Evolutionary conservation across 1,140 invertebrate species (phyloP).

Genomic region (Drosophila elegans): DNA sequence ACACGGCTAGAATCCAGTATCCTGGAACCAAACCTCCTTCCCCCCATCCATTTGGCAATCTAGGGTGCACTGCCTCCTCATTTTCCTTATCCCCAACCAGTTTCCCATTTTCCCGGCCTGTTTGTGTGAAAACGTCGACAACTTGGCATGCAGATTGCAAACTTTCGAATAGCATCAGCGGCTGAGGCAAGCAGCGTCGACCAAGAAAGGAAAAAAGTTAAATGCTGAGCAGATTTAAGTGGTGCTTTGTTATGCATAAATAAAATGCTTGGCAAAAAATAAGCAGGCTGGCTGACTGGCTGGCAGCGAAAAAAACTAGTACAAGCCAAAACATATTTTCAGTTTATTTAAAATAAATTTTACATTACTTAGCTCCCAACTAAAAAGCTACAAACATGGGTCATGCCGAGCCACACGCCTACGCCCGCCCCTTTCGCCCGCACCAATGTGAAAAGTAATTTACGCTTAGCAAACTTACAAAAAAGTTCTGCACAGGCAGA

Average conservation of each 20-base stretch:
- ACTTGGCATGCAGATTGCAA: conserved; percentile 83
- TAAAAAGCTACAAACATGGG: conserved; percentile 52
- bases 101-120: conserved; percentile 50
- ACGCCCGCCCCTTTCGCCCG: conserved; percentile 9
- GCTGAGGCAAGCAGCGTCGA: conserved; percentile 35
- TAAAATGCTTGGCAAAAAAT: conserved; percentile 77
- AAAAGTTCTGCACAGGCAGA: conserved; percentile 29
- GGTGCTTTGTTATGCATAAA: conserved; percentile 83
- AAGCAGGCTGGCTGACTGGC: conserved; percentile 45
- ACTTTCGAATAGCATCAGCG: conserved; percentile 72
- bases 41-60: conserved; percentile 1
- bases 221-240: conserved; percentile 80
- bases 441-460: conserved; percentile 64
- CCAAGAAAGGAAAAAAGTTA: conserved; percentile 36
- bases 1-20: conserved; percentile 50
- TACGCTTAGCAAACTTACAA: conserved; percentile 59
- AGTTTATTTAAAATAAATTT: conserved; percentile 83
- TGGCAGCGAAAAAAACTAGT: conserved; percentile 13
- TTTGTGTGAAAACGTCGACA: conserved; percentile 82
- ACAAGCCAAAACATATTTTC: conserved; percentile 71
- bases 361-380: conserved; percentile 75
- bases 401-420: conserved; percentile 34
- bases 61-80: conserved; percentile 13
- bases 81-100: conserved; percentile 5
- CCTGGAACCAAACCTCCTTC: background rate